Percentiles rank a stretch among this genome's conserved stretches.
phyloP scores from a whole-genome alignment of 2,113 vertebrate species.

The Mustela nigripes region DNA sequence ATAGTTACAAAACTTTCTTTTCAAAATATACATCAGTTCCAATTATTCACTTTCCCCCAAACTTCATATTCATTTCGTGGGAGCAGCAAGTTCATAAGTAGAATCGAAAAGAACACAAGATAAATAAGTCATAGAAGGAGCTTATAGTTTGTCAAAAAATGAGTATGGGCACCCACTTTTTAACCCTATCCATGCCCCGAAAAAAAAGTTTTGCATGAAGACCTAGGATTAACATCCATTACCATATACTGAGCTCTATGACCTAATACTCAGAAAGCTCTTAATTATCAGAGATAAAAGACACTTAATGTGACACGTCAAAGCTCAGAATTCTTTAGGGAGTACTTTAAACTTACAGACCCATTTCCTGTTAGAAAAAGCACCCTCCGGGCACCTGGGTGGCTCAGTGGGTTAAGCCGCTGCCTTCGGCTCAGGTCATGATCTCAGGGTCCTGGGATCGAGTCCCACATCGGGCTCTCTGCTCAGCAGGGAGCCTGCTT shows the following conservation, averaged over 20 bases:
- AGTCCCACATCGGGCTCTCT: too few species aligned
- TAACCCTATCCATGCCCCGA: not conserved
- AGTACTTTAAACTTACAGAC: not conserved
- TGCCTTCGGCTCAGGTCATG: too few species aligned
- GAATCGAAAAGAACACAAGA: not conserved
- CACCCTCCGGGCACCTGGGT: too few species aligned
- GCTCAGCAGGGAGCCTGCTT: too few species aligned
- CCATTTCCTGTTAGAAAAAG: slow-evolving; percentile 47
- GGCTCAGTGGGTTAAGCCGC: too few species aligned
- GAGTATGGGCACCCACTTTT: not conserved
- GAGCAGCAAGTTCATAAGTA: not conserved
- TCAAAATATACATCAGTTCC: not conserved
- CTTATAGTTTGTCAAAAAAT: not conserved
- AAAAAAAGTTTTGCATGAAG: not conserved
- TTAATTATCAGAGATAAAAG: not conserved
- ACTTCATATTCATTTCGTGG: not conserved
- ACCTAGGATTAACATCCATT: not conserved
- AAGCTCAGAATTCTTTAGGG: slow-evolving; percentile 21
- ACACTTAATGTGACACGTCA: not conserved
- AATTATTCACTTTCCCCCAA: not conserved
- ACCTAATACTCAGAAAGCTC: not conserved
- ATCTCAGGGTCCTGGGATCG: too few species aligned
- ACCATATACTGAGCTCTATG: not conserved
- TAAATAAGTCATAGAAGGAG: not conserved
- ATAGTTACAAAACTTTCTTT: not conserved